Evolutionary conservation across 2,797 vertebrate genomes (phyloP).

Genomic region (Parauchenoglanis ngamensis): DNA sequence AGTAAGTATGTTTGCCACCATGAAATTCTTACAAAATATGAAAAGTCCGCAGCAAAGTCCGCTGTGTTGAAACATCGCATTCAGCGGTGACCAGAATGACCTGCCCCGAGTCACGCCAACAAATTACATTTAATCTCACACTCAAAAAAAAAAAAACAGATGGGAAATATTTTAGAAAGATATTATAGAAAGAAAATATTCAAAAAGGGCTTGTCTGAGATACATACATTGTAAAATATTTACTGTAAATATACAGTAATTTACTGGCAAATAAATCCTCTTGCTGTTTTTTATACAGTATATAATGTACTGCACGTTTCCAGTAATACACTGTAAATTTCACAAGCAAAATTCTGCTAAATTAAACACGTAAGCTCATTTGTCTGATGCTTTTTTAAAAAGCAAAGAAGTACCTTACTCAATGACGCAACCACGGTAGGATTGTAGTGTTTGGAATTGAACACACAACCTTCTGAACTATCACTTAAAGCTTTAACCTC

Average conservation of each 20-base stretch:
- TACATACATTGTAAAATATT: not conserved
- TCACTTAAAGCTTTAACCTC: not conserved
- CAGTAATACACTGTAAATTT: not conserved
- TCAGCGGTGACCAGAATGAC: not conserved
- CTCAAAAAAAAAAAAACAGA: not conserved
- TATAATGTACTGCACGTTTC: not conserved
- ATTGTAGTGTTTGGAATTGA: not conserved
- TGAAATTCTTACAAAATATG: not conserved
- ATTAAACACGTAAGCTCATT: not conserved
- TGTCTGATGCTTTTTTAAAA: not conserved
- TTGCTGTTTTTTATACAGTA: not conserved
- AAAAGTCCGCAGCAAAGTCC: not conserved
- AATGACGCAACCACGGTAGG: not conserved
- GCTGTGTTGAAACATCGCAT: not conserved
- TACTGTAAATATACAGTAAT: not conserved
- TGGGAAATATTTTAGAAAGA: not conserved
- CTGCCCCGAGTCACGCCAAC: not conserved
- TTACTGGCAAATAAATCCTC: not conserved
- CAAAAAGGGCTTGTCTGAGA: not conserved
- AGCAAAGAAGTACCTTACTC: not conserved
- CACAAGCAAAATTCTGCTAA: not conserved
- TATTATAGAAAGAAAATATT: too few relatives aligned
- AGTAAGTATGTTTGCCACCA: not conserved
- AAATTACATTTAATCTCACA: not conserved
- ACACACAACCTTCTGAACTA: not conserved